Evolutionary conservation across 2,113 vertebrate genomes (phyloP).

Genomic region (Cromileptes altivelis): DNA sequence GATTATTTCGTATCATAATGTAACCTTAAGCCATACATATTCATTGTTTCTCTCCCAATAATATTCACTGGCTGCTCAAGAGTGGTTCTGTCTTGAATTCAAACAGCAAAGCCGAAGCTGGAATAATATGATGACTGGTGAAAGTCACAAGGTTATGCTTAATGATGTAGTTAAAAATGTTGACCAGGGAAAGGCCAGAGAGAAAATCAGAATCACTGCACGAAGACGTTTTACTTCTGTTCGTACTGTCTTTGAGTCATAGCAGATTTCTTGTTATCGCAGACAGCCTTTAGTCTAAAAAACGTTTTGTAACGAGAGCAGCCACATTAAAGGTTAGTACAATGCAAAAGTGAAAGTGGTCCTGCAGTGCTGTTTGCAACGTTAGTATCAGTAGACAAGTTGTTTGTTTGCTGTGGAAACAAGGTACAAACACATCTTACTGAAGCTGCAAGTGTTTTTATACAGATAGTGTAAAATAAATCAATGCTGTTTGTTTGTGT

Average conservation of each 20-base stretch:
- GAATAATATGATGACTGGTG: conserved; percentile 5
- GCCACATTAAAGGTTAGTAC: not conserved
- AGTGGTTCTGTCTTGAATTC: not conserved
- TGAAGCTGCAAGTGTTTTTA: no score
- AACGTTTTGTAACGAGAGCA: conserved; percentile 6
- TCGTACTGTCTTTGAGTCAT: not conserved
- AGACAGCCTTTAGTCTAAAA: not conserved
- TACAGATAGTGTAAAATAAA: no score
- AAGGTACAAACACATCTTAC: no score
- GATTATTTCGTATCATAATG: conserved; percentile 18
- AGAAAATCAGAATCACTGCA: not conserved
- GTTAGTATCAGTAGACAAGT: not conserved
- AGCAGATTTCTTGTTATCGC: not conserved
- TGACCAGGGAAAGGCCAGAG: not conserved
- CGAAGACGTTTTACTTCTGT: not conserved
- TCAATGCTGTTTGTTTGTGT: not conserved
- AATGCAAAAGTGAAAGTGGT: conserved; percentile 17
- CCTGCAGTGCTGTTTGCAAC: not conserved
- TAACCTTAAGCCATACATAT: not conserved
- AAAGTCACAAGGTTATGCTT: conserved; percentile 25
- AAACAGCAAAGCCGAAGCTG: not conserved
- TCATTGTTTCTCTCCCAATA: conserved; percentile 2
- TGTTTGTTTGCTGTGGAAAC: no score
- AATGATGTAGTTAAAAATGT: conserved; percentile 34
- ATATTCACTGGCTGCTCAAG: not conserved